Base-by-base conservation (phyloP, 2,888 invertebrate species). In the Chrysolina oricalcia region DNA sequence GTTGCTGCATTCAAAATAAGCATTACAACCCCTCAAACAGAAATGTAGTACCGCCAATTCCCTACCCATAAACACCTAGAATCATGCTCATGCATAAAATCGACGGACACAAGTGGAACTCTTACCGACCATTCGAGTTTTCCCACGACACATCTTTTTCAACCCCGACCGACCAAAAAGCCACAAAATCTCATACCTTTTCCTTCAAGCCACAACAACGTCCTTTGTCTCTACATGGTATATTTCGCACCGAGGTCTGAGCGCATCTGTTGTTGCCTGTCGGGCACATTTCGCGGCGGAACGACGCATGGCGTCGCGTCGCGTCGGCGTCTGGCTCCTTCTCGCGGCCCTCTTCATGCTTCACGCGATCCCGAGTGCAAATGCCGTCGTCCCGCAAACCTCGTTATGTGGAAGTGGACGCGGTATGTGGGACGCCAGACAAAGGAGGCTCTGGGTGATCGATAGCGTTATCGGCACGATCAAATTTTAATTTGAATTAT, bases 221-320 rank as follows among this genome's bases (percentile, higher is more conserved):
- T 21, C 68, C 65, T 48, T 17, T 19, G 68, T 62, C 63, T 48
- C 73, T 73, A 73, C 73, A 73, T 73, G 73, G 68, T 73, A 56
- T 69, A 15, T 43, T 68, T 46, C 40, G 40, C 43, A 13, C 59
- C 50, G 40, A 35, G 50, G 65, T 43, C 70, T 43, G 27, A 56
- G 65, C 64, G 67, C 68, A 69, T 69, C 50, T 73, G 73, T 73
- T 68, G 62, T 69, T 43, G 40, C 43, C 21, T 17, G 64, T 21
- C 64, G 62, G 59, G 67, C 67, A 73, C 68, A 73, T 67, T 73
- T 65, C 65, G 40, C 56, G 53, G 70, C 59, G 48, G 64, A 43
- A 65, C 53, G 53, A 53, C 53, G 53, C 53, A 53, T 21, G 53
- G 53, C 53, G 13, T 53, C 53, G 21, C 10, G 10, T 21, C 5